A percentile compares a stretch with the other conserved stretches of the same genome.
These are phyloP conservation scores for Zaprionus nigranus DNA, from an alignment of 1,140 invertebrate genomes.

Conservation along the genomic window DNA sequence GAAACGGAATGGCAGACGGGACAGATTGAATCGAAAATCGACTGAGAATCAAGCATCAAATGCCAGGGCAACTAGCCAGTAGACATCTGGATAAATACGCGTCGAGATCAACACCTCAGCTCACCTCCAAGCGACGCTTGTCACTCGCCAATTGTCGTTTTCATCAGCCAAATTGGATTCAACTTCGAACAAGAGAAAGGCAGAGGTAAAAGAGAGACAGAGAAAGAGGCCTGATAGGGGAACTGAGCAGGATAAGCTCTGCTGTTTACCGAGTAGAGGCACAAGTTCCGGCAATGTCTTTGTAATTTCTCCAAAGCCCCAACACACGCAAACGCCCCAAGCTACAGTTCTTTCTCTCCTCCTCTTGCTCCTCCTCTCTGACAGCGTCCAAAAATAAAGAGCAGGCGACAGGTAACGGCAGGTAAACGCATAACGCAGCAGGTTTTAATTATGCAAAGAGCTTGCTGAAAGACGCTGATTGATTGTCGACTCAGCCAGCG, in stretches of 20 bases:
- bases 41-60: neutral
- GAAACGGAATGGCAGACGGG: constrained; percentile 6
- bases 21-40: neutral
- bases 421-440: constrained; percentile 69
- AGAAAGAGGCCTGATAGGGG: neutral
- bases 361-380: neutral
- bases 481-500: constrained; percentile 61
- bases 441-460: constrained; percentile 81
- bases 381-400: constrained; percentile 6
- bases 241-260: constrained; percentile 11
- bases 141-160: constrained; percentile 70
- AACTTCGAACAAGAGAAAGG: constrained; percentile 28
- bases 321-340: constrained; percentile 3
- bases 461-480: constrained; percentile 61
- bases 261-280: constrained; percentile 16
- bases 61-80: constrained; percentile 5
- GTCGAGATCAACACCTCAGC: constrained; percentile 25
- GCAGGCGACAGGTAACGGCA: constrained; percentile 51
- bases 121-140: neutral
- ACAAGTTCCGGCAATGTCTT: constrained; percentile 14
- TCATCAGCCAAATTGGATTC: constrained; percentile 80
- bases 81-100: constrained; percentile 27
- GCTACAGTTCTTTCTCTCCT: neutral
- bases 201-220: neutral
- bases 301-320: constrained; percentile 17